Conservation (phyloP, 2,113 vertebrate genomes). For the Corythaeola cristata region DNA sequence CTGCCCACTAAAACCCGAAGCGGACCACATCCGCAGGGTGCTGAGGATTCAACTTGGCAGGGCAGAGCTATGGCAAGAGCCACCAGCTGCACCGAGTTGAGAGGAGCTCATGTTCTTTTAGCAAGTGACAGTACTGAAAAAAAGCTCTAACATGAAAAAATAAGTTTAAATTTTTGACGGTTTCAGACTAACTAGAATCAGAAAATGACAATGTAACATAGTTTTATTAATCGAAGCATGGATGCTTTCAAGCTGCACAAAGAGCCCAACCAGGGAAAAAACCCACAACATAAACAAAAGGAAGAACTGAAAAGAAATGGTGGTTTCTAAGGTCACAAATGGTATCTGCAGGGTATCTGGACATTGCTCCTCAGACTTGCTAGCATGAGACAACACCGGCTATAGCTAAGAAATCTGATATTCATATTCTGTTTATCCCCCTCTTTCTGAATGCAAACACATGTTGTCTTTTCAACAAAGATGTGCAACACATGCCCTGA, state of each 20-base stretch:
- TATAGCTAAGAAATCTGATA: background rate
- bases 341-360: background rate
- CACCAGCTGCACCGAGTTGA: fast-evolving
- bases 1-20: background rate
- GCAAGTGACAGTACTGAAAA: background rate
- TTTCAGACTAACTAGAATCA: background rate
- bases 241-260: background rate
- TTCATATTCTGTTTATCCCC: background rate
- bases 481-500: background rate
- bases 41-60: background rate
- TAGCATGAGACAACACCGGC: background rate
- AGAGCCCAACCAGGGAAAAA: background rate
- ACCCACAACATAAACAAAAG: background rate
- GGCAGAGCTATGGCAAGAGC: background rate
- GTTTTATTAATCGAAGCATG: background rate
- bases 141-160: background rate
- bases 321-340: background rate
- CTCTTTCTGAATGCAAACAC: constrained; percentile 12
- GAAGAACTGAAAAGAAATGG: background rate
- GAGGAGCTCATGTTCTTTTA: background rate
- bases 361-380: background rate
- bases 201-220: background rate
- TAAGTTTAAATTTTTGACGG: background rate
- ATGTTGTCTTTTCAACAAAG: background rate
- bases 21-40: no score